These are phyloP conservation scores for Ammospiza maritima DNA, from an alignment of 2,797 vertebrate genomes.

Conservation along the genomic window DNA sequence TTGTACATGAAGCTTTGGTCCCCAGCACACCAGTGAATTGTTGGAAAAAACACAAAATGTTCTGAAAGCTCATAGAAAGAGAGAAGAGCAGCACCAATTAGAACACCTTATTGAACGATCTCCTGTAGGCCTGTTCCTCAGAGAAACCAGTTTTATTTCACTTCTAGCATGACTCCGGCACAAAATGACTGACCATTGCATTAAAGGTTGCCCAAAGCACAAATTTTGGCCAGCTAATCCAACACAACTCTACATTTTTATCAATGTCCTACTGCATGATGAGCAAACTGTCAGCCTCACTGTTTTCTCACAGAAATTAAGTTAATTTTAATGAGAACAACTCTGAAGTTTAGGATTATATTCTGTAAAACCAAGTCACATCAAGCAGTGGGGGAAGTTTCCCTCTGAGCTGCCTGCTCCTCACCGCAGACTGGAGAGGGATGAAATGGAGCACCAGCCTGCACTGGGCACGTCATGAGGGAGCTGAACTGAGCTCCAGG, in stretches of 20 bases:
- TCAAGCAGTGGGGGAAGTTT: background rate
- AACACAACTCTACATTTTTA: background rate
- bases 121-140: background rate
- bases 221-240: background rate
- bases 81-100: background rate
- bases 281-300: background rate
- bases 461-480: background rate
- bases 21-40: background rate
- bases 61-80: conserved; percentile 4
- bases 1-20: background rate
- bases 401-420: background rate
- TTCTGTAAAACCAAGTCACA: background rate
- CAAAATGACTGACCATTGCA: background rate
- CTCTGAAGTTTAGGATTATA: background rate
- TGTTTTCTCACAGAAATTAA: background rate
- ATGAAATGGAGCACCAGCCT: background rate
- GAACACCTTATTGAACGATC: background rate
- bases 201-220: background rate
- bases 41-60: background rate
- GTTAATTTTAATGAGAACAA: background rate
- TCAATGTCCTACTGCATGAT: background rate
- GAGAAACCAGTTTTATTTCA: background rate
- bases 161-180: background rate
- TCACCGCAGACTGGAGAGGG: background rate
- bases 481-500: background rate